Base-by-base conservation (phyloP, 2,797 vertebrate species). In the Parauchenoglanis ngamensis region DNA sequence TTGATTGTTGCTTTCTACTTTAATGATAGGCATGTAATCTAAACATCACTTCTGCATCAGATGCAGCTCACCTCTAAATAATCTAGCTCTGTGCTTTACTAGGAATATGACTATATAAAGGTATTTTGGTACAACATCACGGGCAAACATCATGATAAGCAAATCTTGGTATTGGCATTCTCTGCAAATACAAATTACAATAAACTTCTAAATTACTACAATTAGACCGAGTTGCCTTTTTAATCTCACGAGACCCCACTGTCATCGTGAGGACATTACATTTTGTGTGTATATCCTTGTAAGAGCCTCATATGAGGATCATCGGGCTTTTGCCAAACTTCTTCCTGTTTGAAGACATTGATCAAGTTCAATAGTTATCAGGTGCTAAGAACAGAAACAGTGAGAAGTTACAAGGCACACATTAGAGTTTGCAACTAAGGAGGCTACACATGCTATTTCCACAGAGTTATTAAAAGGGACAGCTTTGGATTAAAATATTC, bases 1-100 rank as follows among this genome's bases (percentile, higher is more conserved):
- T 88, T 81, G 61, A 81, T 49, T 52, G 17, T 40, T 83, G 40
- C 70, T 83, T 57, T 61, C 67, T 77, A 49, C 67, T 67, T 82
- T 52, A n/a, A 52, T 12, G 17, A 31, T 0, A 73, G 52, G 21
- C 31, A 19, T 40, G 35, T 35, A 72, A 13, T 44, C 0, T 44
- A 63, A 31, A 78, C 12, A 15, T 76, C 3, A 73, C 44, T 46
- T 49, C 72, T 49, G 40, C 23, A 19, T 54, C 13, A 17, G 8
- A 28, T 17, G 7, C 11, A 81, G 40, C 40, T 65, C 15, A 35
- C 49, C 44, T 46, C 44, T n/a, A 25, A 31, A 54, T 56, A 78
- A 31, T 56, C 52, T 56, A 54, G 21, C 7, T 28, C n/a, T 19
- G 15, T 28, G 13, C 7, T 78, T 78, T 19, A 19, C n/a, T 56